Evolutionary conservation across 1,140 invertebrate species (phyloP).

Genomic region (Papilio glaucus): DNA sequence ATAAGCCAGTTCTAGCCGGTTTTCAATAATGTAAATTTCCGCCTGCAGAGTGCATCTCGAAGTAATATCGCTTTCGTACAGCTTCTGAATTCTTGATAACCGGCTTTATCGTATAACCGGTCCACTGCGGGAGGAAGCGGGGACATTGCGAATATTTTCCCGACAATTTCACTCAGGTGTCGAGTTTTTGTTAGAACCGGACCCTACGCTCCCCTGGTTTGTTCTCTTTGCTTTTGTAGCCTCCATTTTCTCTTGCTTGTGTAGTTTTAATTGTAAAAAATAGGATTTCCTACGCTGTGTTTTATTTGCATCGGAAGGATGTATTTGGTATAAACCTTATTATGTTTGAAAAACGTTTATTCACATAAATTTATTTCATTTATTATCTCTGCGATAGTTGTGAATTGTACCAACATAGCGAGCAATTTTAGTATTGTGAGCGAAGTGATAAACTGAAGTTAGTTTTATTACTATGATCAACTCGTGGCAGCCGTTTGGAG

Average conservation of each 20-base stretch:
- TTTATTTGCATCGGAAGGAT: neutral
- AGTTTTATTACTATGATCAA: slow-evolving; percentile 12
- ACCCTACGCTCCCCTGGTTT: slow-evolving; percentile 25
- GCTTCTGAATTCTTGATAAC: slow-evolving; percentile 46
- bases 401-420: neutral
- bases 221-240: slow-evolving; percentile 3
- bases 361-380: neutral
- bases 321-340: too few species aligned
- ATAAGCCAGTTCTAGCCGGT: slow-evolving; percentile 10
- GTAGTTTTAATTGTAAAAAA: slow-evolving; percentile 20
- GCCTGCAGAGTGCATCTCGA: slow-evolving; percentile 46
- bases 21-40: slow-evolving; percentile 40
- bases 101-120: slow-evolving; percentile 52
- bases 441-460: slow-evolving; percentile 13
- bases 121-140: slow-evolving; percentile 44
- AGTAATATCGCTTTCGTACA: slow-evolving; percentile 51
- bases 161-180: slow-evolving; percentile 50
- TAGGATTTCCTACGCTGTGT: neutral
- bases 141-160: slow-evolving; percentile 51
- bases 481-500: neutral
- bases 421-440: slow-evolving; percentile 9
- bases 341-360: too few species aligned
- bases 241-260: slow-evolving; percentile 3
- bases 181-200: slow-evolving; percentile 47
- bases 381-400: neutral